phyloP scores from a whole-genome alignment of 2,113 vertebrate species.

The Barnardius zonarius region DNA sequence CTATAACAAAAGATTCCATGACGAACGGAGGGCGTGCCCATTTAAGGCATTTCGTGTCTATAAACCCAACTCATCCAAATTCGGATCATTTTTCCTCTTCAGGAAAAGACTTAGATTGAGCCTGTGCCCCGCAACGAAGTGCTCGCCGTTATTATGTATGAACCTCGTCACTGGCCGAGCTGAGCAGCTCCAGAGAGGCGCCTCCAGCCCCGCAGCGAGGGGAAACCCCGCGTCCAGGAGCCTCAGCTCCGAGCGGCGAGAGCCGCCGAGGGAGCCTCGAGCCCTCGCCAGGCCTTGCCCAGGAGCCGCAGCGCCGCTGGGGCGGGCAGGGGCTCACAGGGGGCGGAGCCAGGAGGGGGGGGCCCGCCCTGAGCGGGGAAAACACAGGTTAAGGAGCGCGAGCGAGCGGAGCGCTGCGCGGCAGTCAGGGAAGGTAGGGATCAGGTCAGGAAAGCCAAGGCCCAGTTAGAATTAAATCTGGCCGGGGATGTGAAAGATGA shows the following conservation, averaged over 20 bases:
- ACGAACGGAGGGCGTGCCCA: neutral
- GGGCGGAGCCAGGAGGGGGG: too few species aligned
- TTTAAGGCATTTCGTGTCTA: neutral
- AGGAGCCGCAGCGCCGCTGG: too few species aligned
- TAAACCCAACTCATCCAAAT: neutral
- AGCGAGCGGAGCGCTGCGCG: too few species aligned
- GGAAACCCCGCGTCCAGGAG: neutral
- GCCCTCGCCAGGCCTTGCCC: too few species aligned
- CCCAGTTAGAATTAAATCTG: too few species aligned
- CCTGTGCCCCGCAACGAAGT: neutral
- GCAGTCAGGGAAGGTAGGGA: too few species aligned
- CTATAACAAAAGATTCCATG: neutral
- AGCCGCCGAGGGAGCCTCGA: rapidly evolving
- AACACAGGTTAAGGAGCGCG: too few species aligned
- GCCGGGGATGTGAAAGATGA: too few species aligned
- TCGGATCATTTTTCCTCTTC: neutral
- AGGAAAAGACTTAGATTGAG: neutral
- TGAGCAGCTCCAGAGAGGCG: neutral
- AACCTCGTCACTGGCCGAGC: neutral
- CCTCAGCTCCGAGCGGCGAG: neutral
- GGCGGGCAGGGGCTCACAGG: too few species aligned
- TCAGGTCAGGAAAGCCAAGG: too few species aligned
- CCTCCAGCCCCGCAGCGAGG: neutral
- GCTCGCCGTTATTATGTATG: neutral
- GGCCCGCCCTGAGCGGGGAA: too few species aligned